A percentile compares a stretch with the other conserved stretches of the same genome.
Evolutionary conservation across 2,797 vertebrate species (phyloP).

Genomic region (Cygnus olor): DNA sequence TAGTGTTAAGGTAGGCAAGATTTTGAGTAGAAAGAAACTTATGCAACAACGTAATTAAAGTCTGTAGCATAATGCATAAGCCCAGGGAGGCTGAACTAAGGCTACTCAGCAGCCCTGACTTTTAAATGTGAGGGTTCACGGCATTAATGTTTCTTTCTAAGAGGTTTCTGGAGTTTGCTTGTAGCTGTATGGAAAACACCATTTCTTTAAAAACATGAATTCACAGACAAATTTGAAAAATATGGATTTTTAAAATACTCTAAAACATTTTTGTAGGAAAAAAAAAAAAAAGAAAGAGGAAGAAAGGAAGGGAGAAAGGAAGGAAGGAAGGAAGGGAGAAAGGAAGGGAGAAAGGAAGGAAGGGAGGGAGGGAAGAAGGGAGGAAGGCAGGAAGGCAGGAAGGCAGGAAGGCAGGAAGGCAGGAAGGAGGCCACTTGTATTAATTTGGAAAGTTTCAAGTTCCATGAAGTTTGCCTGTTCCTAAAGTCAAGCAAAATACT

Average conservation of each 20-base stretch:
- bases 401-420: not conserved
- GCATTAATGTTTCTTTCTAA: not conserved
- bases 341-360: not conserved
- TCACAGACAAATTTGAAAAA: not conserved
- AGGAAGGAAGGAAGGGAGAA: not conserved
- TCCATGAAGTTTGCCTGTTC: not conserved
- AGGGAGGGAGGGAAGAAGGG: not conserved
- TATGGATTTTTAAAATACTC: fast-evolving
- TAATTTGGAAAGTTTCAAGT: not conserved
- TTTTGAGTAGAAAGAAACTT: not conserved
- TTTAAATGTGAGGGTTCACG: not conserved
- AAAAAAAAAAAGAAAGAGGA: not conserved
- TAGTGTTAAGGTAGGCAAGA: not conserved
- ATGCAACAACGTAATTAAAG: not conserved
- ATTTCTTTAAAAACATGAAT: not conserved
- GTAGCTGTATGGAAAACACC: not conserved
- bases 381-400: not conserved
- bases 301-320: not conserved
- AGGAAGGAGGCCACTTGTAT: not conserved
- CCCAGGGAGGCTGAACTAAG: not conserved
- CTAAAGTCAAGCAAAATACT: not conserved
- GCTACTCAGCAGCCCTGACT: not conserved
- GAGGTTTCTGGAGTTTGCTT: not conserved
- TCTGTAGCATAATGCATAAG: not conserved
- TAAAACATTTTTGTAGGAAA: not conserved